Percentiles rank a stretch among this genome's conserved stretches.
phyloP scores from a whole-genome alignment of 2,113 vertebrate species.

The Xyrauchen texanus region DNA sequence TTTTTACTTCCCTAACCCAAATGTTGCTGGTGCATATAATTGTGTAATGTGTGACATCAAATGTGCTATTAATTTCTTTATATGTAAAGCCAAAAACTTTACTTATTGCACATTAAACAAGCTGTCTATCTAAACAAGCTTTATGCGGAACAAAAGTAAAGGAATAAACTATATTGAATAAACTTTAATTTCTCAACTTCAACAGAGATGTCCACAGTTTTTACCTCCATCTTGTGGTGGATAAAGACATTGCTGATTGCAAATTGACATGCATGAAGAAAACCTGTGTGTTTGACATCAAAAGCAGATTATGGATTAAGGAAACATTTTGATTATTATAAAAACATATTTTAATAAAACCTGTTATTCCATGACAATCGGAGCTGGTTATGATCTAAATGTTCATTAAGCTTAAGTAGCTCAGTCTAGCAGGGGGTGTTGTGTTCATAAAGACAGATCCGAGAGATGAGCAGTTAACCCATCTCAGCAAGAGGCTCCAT shows the following conservation, averaged over 20 bases:
- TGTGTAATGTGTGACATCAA: too few relatives aligned
- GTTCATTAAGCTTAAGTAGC: not conserved
- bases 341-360: too few relatives aligned
- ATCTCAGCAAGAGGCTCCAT: constrained; percentile 16
- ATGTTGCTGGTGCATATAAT: too few relatives aligned
- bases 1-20: too few relatives aligned
- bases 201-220: not conserved
- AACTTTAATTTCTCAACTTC: not conserved
- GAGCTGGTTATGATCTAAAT: too few relatives aligned
- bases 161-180: not conserved
- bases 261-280: not conserved
- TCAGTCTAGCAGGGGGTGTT: constrained; percentile 7
- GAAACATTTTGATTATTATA: too few relatives aligned
- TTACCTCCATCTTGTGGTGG: constrained; percentile 4
- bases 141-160: too few relatives aligned
- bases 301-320: not conserved
- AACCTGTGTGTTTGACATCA: not conserved
- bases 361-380: not conserved
- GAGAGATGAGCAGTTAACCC: not conserved
- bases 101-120: too few relatives aligned
- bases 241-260: not conserved
- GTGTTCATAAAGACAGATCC: not conserved
- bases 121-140: too few relatives aligned
- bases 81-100: too few relatives aligned
- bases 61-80: too few relatives aligned